phyloP scores from a whole-genome alignment of 2,797 vertebrate genomes.

The Triplophysa bombifrons region DNA sequence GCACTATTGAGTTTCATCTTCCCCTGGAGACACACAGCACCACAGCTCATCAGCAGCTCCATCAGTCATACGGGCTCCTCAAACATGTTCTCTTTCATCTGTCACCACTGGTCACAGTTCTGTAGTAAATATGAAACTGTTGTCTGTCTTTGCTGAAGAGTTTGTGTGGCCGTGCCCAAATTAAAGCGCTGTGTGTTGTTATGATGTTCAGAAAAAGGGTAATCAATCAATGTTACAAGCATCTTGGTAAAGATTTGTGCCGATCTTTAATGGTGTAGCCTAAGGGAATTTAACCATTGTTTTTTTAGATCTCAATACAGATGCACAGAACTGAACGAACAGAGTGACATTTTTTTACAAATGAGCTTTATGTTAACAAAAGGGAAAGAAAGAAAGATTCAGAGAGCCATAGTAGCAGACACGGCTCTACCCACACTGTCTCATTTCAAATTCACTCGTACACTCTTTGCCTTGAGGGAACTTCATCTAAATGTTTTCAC shows the following conservation, averaged over 20 bases:
- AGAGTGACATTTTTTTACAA: not conserved
- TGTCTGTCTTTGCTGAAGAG: conserved; percentile 1
- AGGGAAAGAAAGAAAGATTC: not conserved
- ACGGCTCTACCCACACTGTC: conserved; percentile 27
- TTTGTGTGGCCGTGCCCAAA: conserved; percentile 8
- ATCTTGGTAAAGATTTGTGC: conserved; percentile 26
- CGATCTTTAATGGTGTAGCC: conserved; percentile 24
- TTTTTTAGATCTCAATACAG: conserved; percentile 7
- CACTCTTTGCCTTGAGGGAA: conserved; percentile 13
- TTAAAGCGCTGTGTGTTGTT: conserved; percentile 12
- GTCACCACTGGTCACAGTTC: not conserved
- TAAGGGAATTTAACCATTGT: conserved; percentile 1
- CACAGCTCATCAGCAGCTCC: conserved; percentile 24
- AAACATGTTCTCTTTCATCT: conserved; percentile 21
- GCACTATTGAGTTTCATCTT: conserved; percentile 45
- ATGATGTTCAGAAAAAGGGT: conserved; percentile 20
- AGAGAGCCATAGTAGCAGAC: not conserved
- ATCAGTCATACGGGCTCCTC: conserved; percentile 28
- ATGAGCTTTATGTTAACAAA: conserved; percentile 11
- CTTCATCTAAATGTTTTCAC: not conserved
- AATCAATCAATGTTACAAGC: conserved; percentile 36
- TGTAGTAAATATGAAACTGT: not conserved
- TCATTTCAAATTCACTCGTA: not conserved
- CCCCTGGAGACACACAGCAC: conserved; percentile 15
- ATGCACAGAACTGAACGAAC: conserved; percentile 5